Evolutionary conservation across 2,888 invertebrate species (phyloP), one percentile per base, ranked within the genome.

Genomic region (Tholera decimalis): DNA sequence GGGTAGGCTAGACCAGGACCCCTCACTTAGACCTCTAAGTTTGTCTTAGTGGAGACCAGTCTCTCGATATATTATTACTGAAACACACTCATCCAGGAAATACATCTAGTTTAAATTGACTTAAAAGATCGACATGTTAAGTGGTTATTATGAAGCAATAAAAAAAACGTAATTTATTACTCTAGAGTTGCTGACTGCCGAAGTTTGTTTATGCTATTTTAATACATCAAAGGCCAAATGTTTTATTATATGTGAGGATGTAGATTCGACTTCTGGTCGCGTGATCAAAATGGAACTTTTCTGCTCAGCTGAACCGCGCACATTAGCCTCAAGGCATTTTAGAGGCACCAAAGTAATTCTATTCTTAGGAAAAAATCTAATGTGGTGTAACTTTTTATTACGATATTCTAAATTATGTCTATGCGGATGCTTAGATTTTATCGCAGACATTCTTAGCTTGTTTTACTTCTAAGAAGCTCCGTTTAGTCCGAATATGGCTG

Each of bases 251-350:
- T 39, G 13, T 15, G 28, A 13, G 22, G 20, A 41, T 51, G 28
- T 26, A 51, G 50, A 22, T 41, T 55, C 22, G 41, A 46, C 26
- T 62, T 24, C 20, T 43, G 24, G 44, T 66, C 26, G 49, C 60
- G 47, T 64, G 59, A 30, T 54, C 41, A 54, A 57, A 55, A 58
- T 56, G 24, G 37, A 59, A 63, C 18, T 33, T 67, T 73, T 68
- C 53, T 50, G 37, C 61, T 49, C 49, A 68, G 55, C 47, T 67
- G 55, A 46, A 51, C 47, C 39, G 47, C 57, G 56, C 22, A 43
- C 33, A 11, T 35, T 66, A 37, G 74, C 73, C 69, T 55, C 41
- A 44, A 73, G 66, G 69, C 74, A 66, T 54, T 73, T 43, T 39
- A 49, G 41, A 30, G 26, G 41, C 22, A 37, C 47, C 37, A 26